phyloP scores from a whole-genome alignment of 2,797 vertebrate species.

The Sphenodon punctatus region DNA sequence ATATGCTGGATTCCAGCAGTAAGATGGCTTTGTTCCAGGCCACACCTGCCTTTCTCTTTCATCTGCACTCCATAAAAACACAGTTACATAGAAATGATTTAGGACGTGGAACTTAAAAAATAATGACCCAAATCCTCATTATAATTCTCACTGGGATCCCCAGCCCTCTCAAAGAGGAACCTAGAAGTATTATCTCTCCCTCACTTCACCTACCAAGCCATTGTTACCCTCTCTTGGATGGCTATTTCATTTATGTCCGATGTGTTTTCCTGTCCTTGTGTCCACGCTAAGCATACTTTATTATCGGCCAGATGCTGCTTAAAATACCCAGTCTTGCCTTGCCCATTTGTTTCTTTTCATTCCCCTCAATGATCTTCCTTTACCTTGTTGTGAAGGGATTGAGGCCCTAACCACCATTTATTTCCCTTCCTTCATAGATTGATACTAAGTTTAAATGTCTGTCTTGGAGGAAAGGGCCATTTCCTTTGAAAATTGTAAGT shows the following conservation, averaged over 20 bases:
- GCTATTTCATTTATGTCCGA: neutral
- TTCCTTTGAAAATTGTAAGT: constrained; percentile 10
- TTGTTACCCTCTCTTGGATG: neutral
- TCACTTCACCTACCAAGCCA: too few species aligned
- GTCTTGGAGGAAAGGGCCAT: neutral
- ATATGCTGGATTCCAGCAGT: neutral
- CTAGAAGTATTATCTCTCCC: too few species aligned
- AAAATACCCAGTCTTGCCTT: neutral
- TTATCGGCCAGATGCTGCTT: neutral
- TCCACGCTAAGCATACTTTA: neutral
- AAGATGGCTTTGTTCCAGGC: neutral
- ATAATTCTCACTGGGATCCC: neutral
- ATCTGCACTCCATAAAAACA: neutral
- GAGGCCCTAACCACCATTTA: neutral
- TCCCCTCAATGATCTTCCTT: neutral
- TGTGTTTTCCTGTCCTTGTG: neutral
- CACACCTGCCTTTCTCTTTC: neutral
- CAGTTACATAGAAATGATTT: neutral
- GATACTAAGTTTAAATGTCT: neutral
- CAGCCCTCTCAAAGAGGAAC: too few species aligned
- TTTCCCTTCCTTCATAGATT: neutral
- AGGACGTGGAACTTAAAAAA: neutral
- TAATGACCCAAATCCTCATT: neutral
- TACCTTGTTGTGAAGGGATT: neutral
- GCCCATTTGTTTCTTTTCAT: neutral